A percentile compares a stretch with the other conserved stretches of the same genome.
Conservation (phyloP, 2,888 invertebrate genomes). For the Cryptophagus acutangulus region DNA sequence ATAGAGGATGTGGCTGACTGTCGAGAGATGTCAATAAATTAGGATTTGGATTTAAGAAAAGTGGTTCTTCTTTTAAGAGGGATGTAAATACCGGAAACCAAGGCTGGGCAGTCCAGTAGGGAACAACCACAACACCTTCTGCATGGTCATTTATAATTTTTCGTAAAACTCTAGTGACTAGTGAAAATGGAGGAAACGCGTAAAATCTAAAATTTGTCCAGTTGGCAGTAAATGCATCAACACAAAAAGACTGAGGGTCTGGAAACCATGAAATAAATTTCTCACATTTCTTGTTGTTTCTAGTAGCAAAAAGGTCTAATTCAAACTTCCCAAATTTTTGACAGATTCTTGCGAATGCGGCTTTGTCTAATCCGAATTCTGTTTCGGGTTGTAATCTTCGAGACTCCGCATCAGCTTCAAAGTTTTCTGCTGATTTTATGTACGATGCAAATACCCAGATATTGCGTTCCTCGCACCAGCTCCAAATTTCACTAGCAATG, state of each 20-base stretch:
- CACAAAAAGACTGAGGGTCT: constrained; percentile 25
- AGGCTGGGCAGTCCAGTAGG: too few species aligned
- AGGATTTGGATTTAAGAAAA: too few species aligned
- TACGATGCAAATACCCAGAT: constrained; percentile 27
- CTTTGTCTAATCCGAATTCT: constrained; percentile 2
- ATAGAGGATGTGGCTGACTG: too few species aligned
- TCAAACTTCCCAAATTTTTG: constrained; percentile 6
- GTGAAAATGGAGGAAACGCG: constrained; percentile 20
- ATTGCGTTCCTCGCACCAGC: constrained; percentile 22
- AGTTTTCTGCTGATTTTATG: constrained; percentile 15
- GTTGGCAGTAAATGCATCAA: constrained; percentile 32
- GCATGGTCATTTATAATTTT: too few species aligned
- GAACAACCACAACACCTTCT: too few species aligned
- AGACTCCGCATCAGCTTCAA: constrained; percentile 8
- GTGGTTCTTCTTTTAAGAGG: too few species aligned
- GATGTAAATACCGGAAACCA: too few species aligned
- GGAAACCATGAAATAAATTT: constrained; percentile 29
- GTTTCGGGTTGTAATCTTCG: constrained; percentile 2
- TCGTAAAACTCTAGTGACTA: constrained; percentile 26
- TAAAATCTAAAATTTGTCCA: constrained; percentile 17
- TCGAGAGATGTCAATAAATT: too few species aligned
- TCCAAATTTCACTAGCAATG: constrained; percentile 26
- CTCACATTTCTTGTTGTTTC: constrained; percentile 24
- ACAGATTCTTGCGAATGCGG: constrained; percentile 2
- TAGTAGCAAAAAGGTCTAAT: constrained; percentile 9